phyloP scores from a whole-genome alignment of 2,113 vertebrate species.

The Callipepla californica region DNA sequence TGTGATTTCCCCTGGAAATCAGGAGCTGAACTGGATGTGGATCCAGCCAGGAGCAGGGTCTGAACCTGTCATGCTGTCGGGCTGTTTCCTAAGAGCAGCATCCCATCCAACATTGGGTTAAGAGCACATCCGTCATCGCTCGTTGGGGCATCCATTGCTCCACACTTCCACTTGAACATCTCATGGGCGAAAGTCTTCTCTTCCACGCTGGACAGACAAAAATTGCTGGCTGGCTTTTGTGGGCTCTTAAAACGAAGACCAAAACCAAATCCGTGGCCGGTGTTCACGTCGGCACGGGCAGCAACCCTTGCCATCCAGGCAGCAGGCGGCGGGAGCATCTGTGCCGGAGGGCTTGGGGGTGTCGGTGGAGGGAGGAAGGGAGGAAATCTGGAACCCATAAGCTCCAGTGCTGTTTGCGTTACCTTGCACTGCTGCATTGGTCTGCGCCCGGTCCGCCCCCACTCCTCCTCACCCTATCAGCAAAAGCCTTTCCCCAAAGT shows the following conservation, averaged over 20 bases:
- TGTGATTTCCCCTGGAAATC: not conserved
- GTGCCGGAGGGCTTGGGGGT: constrained; percentile 63
- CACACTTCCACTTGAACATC: not conserved
- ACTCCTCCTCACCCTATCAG: constrained; percentile 72
- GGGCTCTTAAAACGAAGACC: too few species aligned
- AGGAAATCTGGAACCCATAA: constrained; percentile 93
- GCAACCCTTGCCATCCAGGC: not conserved
- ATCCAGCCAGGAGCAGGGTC: not conserved
- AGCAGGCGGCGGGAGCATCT: constrained; percentile 59
- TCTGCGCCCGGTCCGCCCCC: constrained; percentile 77
- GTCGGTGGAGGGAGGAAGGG: constrained; percentile 30
- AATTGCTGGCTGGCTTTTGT: not conserved
- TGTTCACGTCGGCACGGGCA: not conserved
- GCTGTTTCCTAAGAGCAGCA: not conserved
- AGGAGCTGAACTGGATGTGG: not conserved
- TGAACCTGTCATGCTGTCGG: accelerated
- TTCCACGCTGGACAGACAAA: not conserved
- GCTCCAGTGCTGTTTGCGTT: constrained; percentile 83
- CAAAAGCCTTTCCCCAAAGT: constrained; percentile 55
- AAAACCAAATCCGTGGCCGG: not conserved
- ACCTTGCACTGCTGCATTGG: constrained; percentile 83
- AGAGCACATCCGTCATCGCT: accelerated
- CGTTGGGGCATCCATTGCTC: not conserved
- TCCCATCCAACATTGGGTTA: not conserved
- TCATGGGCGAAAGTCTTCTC: not conserved